Conservation (phyloP, 2,888 invertebrate genomes). For the Phengaris alcon region DNA sequence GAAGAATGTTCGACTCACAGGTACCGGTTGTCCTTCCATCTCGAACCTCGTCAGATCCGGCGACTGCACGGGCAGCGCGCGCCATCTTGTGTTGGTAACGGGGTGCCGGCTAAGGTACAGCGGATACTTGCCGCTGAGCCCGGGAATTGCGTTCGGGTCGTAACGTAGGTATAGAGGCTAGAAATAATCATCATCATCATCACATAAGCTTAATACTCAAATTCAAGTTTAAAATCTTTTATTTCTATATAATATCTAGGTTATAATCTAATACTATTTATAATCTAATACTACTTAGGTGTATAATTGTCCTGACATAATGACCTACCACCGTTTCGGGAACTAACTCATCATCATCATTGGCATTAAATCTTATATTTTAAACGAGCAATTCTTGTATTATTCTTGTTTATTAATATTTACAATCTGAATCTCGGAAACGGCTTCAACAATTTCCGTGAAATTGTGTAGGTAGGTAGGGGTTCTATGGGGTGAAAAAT, state of each 20-base stretch:
- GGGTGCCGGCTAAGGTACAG: slow-evolving; percentile 65
- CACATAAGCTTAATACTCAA: too few relatives aligned
- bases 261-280: too few relatives aligned
- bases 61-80: slow-evolving; percentile 59
- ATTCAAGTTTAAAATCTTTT: neutral
- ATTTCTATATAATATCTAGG: neutral
- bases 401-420: too few relatives aligned
- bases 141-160: slow-evolving; percentile 68
- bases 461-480: too few relatives aligned
- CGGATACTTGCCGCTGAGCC: slow-evolving; percentile 60
- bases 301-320: too few relatives aligned
- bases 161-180: slow-evolving; percentile 70
- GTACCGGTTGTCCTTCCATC: slow-evolving; percentile 56
- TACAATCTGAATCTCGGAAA: too few relatives aligned
- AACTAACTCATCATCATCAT: too few relatives aligned
- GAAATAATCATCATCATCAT: slow-evolving; percentile 41
- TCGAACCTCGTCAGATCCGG: slow-evolving; percentile 66
- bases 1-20: slow-evolving; percentile 44
- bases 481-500: too few relatives aligned
- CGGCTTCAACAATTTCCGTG: too few relatives aligned
- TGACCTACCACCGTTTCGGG: too few relatives aligned
- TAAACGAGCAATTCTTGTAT: neutral
- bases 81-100: slow-evolving; percentile 70
- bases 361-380: too few relatives aligned
- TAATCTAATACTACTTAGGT: too few relatives aligned